Conservation (phyloP, 2,888 invertebrate genomes). For the Nephrotoma flavescens region DNA sequence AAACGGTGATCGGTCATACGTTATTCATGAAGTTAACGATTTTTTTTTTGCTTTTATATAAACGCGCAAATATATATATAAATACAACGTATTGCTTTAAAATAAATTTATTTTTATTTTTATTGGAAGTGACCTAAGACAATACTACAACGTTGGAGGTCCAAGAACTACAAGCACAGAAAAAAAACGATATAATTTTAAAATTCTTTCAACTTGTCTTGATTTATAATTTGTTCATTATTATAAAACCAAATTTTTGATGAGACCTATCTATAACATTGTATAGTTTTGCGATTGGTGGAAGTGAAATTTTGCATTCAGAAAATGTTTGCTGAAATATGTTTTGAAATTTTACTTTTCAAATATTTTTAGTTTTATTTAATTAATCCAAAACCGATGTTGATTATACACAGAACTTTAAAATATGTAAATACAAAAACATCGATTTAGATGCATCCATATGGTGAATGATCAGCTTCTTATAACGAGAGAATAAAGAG, state of each 20-base stretch:
- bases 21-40: background rate
- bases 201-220: background rate
- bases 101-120: background rate
- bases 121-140: slow-evolving; percentile 1
- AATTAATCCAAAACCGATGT: too few species aligned
- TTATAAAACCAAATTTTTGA: background rate
- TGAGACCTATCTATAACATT: background rate
- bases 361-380: too few species aligned
- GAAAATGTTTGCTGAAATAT: too few species aligned
- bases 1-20: slow-evolving; percentile 1
- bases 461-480: too few species aligned
- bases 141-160: slow-evolving; percentile 3
- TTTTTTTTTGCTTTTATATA: background rate
- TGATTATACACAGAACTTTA: too few species aligned
- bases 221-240: background rate
- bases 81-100: background rate
- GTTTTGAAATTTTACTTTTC: too few species aligned
- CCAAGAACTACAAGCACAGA: background rate
- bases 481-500: too few species aligned
- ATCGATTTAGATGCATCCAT: too few species aligned
- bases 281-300: too few species aligned
- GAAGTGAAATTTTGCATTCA: too few species aligned
- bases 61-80: background rate
- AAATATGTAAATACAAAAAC: too few species aligned
- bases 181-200: background rate